A percentile compares a stretch with the other conserved stretches of the same genome.
Conservation (phyloP, 2,113 vertebrate species). For the Tragelaphus imberbis region DNA sequence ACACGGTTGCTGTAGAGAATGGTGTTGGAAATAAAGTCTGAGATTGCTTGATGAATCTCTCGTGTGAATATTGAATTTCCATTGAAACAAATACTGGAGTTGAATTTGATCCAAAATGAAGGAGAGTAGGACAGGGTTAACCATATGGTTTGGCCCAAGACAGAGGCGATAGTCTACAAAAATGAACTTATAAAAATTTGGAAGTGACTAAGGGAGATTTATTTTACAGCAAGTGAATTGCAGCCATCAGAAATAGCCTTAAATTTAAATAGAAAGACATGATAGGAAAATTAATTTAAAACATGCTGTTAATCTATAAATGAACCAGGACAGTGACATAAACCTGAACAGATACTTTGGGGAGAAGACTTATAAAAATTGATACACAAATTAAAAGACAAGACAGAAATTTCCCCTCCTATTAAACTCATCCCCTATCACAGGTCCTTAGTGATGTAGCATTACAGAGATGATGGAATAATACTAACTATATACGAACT, state of each 20-base stretch:
- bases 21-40: neutral
- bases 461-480: neutral
- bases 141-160: neutral
- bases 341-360: neutral
- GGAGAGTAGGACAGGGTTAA: neutral
- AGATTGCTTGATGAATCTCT: neutral
- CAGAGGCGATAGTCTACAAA: neutral
- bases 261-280: neutral
- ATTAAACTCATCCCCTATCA: neutral
- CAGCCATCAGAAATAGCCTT: neutral
- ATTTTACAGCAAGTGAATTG: neutral
- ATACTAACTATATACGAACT: neutral
- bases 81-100: neutral
- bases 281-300: neutral
- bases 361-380: neutral
- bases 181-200: neutral
- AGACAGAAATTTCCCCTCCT: neutral
- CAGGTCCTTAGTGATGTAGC: neutral
- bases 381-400: neutral
- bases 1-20: neutral
- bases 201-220: neutral
- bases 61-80: neutral
- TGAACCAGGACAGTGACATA: neutral
- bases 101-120: neutral
- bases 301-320: neutral